Evolutionary conservation across 2,797 vertebrate species (phyloP).

Genomic region (Merluccius polli): DNA sequence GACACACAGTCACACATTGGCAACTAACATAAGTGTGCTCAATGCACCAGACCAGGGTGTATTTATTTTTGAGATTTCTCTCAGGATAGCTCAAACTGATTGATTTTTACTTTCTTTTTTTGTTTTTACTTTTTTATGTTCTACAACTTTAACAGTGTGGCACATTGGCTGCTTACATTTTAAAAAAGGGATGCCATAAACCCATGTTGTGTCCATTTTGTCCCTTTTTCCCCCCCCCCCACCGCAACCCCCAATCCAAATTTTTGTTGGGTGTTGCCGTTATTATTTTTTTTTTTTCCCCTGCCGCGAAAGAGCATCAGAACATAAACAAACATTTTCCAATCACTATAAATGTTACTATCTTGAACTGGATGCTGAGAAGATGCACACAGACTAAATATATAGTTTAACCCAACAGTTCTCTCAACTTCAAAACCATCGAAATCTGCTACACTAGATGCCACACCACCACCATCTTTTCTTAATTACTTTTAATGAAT

Average conservation of each 20-base stretch:
- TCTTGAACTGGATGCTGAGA: conserved; percentile 5
- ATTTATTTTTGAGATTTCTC: conserved; percentile 72
- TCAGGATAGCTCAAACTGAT: conserved; percentile 62
- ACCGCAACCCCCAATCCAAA: conserved; percentile 1
- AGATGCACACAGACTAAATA: conserved; percentile 17
- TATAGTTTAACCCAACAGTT: background rate
- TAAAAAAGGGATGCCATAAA: conserved; percentile 17
- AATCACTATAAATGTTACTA: background rate
- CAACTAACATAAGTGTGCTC: conserved; percentile 42
- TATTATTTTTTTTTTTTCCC: conserved; percentile 4
- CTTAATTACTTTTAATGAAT: conserved; percentile 37
- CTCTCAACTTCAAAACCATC: background rate
- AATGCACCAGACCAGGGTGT: conserved; percentile 54
- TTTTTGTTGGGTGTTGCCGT: conserved; percentile 10
- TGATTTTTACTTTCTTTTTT: conserved; percentile 28
- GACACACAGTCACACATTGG: conserved; percentile 17
- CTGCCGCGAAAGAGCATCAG: background rate
- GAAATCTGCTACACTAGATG: background rate
- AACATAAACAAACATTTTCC: background rate
- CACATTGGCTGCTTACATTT: conserved; percentile 24
- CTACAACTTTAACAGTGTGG: conserved; percentile 25
- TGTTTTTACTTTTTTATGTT: conserved; percentile 40
- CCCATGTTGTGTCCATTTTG: conserved; percentile 5
- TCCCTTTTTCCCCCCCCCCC: background rate
- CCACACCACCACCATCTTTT: background rate